Evolutionary conservation across 2,888 invertebrate species (phyloP), one percentile per base, ranked within the genome.

Genomic region (Catocala fraxini): DNA sequence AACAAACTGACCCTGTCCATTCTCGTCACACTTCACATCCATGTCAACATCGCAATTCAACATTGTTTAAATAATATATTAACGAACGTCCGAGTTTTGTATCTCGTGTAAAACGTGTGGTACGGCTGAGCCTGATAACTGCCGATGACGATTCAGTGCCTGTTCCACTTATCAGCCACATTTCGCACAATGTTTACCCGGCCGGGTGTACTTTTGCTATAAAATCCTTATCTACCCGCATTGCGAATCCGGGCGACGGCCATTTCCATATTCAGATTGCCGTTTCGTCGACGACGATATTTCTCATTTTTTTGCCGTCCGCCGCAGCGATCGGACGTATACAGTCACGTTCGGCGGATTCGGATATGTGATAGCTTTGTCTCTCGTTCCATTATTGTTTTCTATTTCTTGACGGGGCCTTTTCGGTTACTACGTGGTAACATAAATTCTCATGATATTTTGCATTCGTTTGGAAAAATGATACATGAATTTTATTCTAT

Each of bases 221-320:
- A 90, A 91, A 90, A 88, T 84, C 86, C 90, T 91, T 92, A 92
- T 92, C 93, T 88, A 74, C 85, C 89, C 87, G 89, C 89, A 90
- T 88, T 90, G 86, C 85, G 90, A 89, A 89, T 89, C 86, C 87
- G 88, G 86, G 80, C 78, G 80, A 76, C 79, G 75, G 75, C 86
- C 87, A 89, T 91, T 92, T 87, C 88, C 91, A 91, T 90, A 89
- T 91, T 88, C 89, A 89, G 88, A 90, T 89, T 89, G 88, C 82
- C 83, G 81, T 84, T 84, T 64, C 74, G 65, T 66, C 54, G 72
- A 59, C 74, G 59, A 65, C 65, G 76, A 75, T 77, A 80, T 81
- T 80, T 76, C 63, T 71, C 73, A 63, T 73, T 79, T 75, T 81
- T 77, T 82, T 83, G 81, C 77, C 74, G 65, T 68, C 70, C 67